Base-by-base conservation (phyloP, 1,140 invertebrate species). In the Bombus consobrinus region DNA sequence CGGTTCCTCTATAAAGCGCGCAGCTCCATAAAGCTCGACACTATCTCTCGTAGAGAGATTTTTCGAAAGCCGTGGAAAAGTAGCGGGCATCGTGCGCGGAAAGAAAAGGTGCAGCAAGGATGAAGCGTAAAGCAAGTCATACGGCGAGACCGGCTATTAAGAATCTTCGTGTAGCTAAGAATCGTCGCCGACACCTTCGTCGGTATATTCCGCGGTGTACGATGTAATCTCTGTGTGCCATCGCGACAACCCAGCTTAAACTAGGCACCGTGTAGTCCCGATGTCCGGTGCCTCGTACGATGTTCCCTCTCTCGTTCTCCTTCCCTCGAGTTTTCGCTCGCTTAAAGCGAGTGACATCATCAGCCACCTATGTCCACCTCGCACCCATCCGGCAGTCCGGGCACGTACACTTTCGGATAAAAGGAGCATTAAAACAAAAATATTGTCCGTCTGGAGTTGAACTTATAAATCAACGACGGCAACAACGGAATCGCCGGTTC, bases 171-270 rank as follows among this genome's bases (percentile, higher is more conserved):
- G 84, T 83, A 83, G 85, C 80, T 84, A 86, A 88, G 83, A 90
- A 88, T 82, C 83, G 89, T 83, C 88, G 81, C 78, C 84, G 77
- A 90, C 87, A 69, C 90, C 84, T 91, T 85, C 81, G 88, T 85
- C 81, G 88, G 84, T 90, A 91, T 91, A 91, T 90, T 89, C 79
- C 82, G 89, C 83, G 86, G 90, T 91, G 86, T 92, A 92, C 89
- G 91, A 86, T 89, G 81, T 91, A 93, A 94, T 94, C 93, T 94
- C 92, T 94, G 88, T 95, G 92, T 95, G 93, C 87, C 93, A 95
- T 94, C 94, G 90, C 91, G 88, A 92, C 92, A 91, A 88, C 90
- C 86, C 89, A 87, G 86, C 91, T 93, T 92, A 93, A 94, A 93
- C 92, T 94, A 93, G 93, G 86, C 88, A 91, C 87, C 91, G 87